Percentiles rank a stretch among this genome's conserved stretches.
Evolutionary conservation across 2,888 invertebrate species (phyloP).

Genomic region (Autographa pulchrina): DNA sequence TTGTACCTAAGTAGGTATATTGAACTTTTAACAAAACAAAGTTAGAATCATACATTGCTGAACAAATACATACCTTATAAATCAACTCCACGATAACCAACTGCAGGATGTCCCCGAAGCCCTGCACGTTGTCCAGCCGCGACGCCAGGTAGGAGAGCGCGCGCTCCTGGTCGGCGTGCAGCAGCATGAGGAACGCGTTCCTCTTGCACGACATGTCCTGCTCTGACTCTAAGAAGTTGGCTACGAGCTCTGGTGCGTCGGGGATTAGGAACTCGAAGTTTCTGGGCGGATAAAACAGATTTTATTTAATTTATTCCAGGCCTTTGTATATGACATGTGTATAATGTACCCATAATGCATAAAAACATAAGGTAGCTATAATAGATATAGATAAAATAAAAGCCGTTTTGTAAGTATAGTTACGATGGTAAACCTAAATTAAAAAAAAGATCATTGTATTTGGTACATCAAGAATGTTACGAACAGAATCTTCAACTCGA

Average conservation of each 20-base stretch:
- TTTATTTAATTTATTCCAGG: neutral
- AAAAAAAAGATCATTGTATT: too few species aligned
- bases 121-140: slow-evolving; percentile 97
- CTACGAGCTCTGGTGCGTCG: slow-evolving; percentile 99
- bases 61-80: slow-evolving; percentile 93
- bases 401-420: too few species aligned
- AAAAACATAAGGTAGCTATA: too few species aligned
- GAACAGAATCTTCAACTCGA: too few species aligned
- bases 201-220: slow-evolving; percentile 99
- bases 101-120: slow-evolving; percentile 99
- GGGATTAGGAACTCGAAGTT: slow-evolving; percentile 99
- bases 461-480: too few species aligned
- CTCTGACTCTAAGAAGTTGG: slow-evolving; percentile 97
- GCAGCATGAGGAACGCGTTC: slow-evolving; percentile 99
- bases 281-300: slow-evolving; percentile 75
- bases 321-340: too few species aligned
- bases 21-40: too few species aligned
- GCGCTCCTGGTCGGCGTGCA: slow-evolving; percentile 98
- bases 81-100: slow-evolving; percentile 99
- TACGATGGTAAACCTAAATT: too few species aligned
- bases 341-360: too few species aligned
- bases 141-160: slow-evolving; percentile 97
- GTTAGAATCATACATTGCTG: neutral
- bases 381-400: too few species aligned
- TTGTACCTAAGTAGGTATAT: too few species aligned